Evolutionary conservation across 2,797 vertebrate species (phyloP).

Genomic region (Lerista edwardsae): DNA sequence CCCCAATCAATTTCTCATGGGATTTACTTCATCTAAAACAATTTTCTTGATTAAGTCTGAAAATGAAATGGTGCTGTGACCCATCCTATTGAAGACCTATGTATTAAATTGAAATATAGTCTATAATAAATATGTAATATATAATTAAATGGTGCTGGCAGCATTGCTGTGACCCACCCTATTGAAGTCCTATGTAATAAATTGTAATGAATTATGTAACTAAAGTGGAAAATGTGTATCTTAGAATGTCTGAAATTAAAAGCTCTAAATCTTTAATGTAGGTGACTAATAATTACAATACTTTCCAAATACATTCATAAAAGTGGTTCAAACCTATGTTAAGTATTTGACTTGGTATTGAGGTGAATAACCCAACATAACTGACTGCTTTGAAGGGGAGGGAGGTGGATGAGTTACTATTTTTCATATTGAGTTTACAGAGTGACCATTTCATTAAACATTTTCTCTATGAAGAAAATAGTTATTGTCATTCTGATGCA

Average conservation of each 20-base stretch:
- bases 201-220: not conserved
- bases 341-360: not conserved
- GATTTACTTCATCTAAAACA: too few relatives aligned
- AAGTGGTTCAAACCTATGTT: not conserved
- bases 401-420: not conserved
- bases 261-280: not conserved
- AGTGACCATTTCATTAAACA: not conserved
- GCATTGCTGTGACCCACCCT: too few relatives aligned
- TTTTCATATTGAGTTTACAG: not conserved
- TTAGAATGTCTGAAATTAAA: not conserved
- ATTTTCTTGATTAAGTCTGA: too few relatives aligned
- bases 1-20: too few relatives aligned
- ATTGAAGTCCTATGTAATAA: too few relatives aligned
- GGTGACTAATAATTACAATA: not conserved
- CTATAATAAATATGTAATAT: too few relatives aligned
- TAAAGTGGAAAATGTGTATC: constrained; percentile 7
- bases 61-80: too few relatives aligned
- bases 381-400: not conserved
- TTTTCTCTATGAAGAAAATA: not conserved
- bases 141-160: too few relatives aligned
- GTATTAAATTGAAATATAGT: too few relatives aligned
- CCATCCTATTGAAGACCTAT: too few relatives aligned
- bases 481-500: not conserved
- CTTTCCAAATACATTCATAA: not conserved
- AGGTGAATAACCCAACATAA: too few relatives aligned